Conservation (phyloP, 2,113 vertebrate species). For the Poecilia latipinna region DNA sequence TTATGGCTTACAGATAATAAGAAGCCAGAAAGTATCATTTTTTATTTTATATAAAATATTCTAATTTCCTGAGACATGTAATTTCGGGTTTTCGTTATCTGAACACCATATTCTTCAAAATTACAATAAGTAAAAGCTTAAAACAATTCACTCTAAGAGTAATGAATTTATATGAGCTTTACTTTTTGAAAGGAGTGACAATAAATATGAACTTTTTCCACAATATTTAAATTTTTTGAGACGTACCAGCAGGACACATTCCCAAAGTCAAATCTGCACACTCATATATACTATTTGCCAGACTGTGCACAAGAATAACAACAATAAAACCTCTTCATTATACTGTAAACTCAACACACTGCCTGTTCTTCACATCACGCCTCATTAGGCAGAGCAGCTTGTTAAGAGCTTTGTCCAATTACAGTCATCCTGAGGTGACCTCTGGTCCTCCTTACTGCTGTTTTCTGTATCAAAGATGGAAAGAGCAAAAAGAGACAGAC, state of each 20-base stretch:
- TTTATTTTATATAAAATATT: too few relatives aligned
- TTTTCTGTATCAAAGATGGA: conserved; percentile 47
- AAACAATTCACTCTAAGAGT: too few relatives aligned
- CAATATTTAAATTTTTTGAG: too few relatives aligned
- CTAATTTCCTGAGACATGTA: too few relatives aligned
- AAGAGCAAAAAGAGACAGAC: conserved; percentile 17
- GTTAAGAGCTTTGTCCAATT: conserved; percentile 61
- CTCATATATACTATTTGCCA: not conserved
- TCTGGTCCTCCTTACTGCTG: conserved; percentile 33
- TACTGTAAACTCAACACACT: conserved; percentile 20
- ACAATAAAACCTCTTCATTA: not conserved
- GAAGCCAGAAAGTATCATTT: too few relatives aligned
- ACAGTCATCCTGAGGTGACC: conserved; percentile 57
- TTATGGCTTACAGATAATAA: too few relatives aligned
- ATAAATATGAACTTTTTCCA: too few relatives aligned
- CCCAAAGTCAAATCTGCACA: not conserved
- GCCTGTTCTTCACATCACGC: not conserved
- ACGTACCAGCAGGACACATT: not conserved
- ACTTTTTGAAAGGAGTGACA: too few relatives aligned
- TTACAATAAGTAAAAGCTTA: too few relatives aligned
- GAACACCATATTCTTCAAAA: too few relatives aligned
- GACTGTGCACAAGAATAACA: not conserved
- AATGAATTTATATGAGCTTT: too few relatives aligned
- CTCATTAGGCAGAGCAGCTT: conserved; percentile 33
- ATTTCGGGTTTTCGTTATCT: too few relatives aligned